phyloP scores from a whole-genome alignment of 1,140 invertebrate species.

The Drosophila watanabei region DNA sequence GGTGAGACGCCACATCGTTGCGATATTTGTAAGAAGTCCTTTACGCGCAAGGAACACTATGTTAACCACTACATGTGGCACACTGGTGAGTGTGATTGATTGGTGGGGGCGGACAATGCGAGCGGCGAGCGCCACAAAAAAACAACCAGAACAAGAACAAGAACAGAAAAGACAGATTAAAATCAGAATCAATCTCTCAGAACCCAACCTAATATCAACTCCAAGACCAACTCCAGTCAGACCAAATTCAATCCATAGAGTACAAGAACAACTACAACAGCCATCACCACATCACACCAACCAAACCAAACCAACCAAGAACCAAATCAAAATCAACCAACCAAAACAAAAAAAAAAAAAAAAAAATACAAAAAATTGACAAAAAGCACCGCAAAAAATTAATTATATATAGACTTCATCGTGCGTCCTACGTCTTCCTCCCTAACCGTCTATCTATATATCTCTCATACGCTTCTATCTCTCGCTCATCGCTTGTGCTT shows the following conservation, averaged over 20 bases:
- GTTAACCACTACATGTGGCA: constrained; percentile 94
- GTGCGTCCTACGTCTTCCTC: constrained; percentile 73
- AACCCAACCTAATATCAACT: constrained; percentile 20
- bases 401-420: constrained; percentile 50
- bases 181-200: constrained; percentile 47
- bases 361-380: constrained; percentile 52
- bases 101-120: constrained; percentile 87
- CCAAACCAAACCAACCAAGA: constrained; percentile 60
- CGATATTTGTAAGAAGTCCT: constrained; percentile 94
- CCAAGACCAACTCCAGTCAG: constrained; percentile 44
- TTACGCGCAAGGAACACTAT: constrained; percentile 93
- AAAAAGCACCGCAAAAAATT: constrained; percentile 63
- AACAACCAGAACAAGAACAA: constrained; percentile 30
- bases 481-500: constrained; percentile 60
- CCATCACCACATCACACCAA: constrained; percentile 50
- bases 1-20: constrained; percentile 94
- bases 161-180: constrained; percentile 46
- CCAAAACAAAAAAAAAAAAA: constrained; percentile 48
- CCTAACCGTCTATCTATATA: constrained; percentile 25
- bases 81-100: constrained; percentile 87
- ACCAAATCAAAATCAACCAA: constrained; percentile 55
- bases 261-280: constrained; percentile 62
- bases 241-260: constrained; percentile 43
- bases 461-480: constrained; percentile 45
- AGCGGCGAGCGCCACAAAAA: constrained; percentile 75